Base-by-base conservation (phyloP, 1,140 invertebrate species). In the Achroia grisella region DNA sequence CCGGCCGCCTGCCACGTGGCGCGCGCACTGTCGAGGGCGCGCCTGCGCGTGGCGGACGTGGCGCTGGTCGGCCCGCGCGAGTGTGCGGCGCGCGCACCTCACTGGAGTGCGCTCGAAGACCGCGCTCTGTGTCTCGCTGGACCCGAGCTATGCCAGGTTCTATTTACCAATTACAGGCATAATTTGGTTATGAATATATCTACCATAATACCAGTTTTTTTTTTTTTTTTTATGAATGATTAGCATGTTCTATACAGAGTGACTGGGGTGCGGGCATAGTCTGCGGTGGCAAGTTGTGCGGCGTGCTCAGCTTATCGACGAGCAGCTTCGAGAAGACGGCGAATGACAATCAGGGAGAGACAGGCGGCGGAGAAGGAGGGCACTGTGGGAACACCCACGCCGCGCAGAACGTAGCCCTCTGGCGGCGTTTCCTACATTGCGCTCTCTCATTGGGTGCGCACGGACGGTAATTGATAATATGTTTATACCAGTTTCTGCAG, bases 211-310 rank as follows among this genome's bases (percentile, higher is more conserved):
- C n/a, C 11, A 37, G 35, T 15, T 5, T 14, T 8, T 14, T 15
- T 35, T 15, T 15, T 15, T 17, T 37, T 23, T 17, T 9, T n/a
- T 9, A 14, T n/a, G n/a, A n/a, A n/a, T n/a, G n/a, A n/a, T n/a
- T n/a, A n/a, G n/a, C n/a, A n/a, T n/a, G n/a, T n/a, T n/a, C n/a
- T n/a, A n/a, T 33, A 31, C 52, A 78, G 71, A 58, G 49, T 15
- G 75, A 75, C 27, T 41, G 61, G 39, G 75, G 75, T 35, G 64
- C 58, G n/a, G 74, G 69, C 33, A 67, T 78, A 32, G 69, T 78
- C 37, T 78, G 75, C 52, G 62, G 34, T 11, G 75, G 72, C 41
- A 64, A 62, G 49, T 59, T 78, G 64, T 73, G 71, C 56, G 71
- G 63, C 51, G 70, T 73, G 52, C 45, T 75, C 39, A 59, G 56